Conservation (phyloP, 30 jellyfish, hydroid and myxozoan species). For the Mastigias papua region DNA sequence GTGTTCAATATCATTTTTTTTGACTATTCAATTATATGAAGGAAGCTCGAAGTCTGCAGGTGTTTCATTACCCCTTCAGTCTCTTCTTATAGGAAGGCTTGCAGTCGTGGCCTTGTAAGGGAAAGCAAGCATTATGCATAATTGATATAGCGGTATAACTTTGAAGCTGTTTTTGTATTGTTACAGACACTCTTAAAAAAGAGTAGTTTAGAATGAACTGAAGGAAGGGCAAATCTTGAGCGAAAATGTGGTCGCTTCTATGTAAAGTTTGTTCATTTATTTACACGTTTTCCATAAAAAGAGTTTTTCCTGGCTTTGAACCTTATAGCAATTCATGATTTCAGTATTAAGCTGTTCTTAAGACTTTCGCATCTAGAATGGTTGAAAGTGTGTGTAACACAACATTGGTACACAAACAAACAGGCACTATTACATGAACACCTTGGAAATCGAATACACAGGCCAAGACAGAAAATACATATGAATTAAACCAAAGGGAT, state of each 20-base stretch:
- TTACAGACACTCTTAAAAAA: neutral
- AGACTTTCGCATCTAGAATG: too few species aligned
- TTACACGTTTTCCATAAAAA: too few species aligned
- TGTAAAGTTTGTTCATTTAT: too few species aligned
- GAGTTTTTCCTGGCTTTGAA: too few species aligned
- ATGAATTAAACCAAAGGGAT: too few species aligned
- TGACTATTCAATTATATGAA: neutral
- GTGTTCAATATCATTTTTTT: neutral
- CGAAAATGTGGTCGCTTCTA: neutral
- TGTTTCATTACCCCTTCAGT: neutral
- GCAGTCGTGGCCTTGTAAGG: neutral
- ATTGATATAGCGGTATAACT: slow-evolving; percentile 4
- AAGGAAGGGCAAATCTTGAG: neutral
- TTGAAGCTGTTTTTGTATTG: neutral
- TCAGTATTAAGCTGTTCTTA: too few species aligned
- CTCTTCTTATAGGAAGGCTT: neutral
- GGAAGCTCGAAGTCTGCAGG: neutral
- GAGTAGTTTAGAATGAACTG: neutral
- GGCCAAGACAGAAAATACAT: too few species aligned
- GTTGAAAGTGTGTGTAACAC: too few species aligned
- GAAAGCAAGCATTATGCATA: neutral
- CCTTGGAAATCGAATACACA: too few species aligned
- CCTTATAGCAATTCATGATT: too few species aligned
- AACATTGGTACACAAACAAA: too few species aligned
- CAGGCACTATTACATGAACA: too few species aligned